Evolutionary conservation across 2,113 vertebrate species (phyloP), one percentile per base, ranked within the genome.

Genomic region (Aspiorhynchus laticeps): DNA sequence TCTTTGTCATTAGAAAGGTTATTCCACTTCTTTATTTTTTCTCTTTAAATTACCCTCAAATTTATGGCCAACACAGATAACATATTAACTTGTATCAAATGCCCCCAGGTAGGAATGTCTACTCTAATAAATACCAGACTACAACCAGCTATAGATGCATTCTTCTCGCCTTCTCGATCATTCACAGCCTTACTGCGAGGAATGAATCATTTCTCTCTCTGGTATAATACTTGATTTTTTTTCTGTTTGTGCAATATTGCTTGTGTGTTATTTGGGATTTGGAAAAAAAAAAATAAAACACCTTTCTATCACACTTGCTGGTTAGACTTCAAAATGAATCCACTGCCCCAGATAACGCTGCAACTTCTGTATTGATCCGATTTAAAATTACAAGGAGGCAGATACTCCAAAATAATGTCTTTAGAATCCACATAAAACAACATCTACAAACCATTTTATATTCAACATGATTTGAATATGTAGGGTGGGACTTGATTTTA

Each of bases 41-140:
- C 41, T 86, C 36, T 82, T 85, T 81, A 63, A 81, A 81, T 85
- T 41, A 15, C 41, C 28, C 21, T 86, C 48, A 75, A 84, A 87
- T 89, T 87, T 85, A 87, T 81, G 85, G 63, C 65, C 56, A 48
- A 61, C 63, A 53, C 71, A 76, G 77, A 73, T 28, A 80, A 73
- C 28, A 76, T 85, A 87, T 87, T 85, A 81, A 38, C 31, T 48
- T 74, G 63, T 63, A 46, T 89, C 26, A 71, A 53, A 77, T 65
- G 63, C 31, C 53, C 65, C 14, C 85, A 84, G 88, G 81, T 85
- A 84, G 61, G 41, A 21, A 73, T 74, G 81, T 83, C 76, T 84
- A 69, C 73, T n/a, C n/a, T 85, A 83, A 89, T 87, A 87, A 80
- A 80, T 80, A 61, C 76, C 56, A 71, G 28, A 79, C 21, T 74